Conservation (phyloP, 2,888 invertebrate species). For the Phasia obesa region DNA sequence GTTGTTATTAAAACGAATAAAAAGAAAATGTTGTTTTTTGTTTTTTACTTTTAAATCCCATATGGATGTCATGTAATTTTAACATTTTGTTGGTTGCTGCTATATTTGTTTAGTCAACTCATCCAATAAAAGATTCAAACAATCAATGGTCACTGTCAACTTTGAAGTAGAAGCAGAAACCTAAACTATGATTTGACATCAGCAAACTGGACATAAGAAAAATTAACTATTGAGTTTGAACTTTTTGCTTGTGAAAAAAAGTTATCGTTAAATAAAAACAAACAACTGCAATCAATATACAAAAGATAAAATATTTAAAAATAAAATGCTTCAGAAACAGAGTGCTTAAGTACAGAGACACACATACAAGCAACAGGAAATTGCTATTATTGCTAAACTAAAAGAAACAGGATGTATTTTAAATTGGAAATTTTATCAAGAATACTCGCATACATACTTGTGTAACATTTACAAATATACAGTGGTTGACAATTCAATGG, state of each 20-base stretch:
- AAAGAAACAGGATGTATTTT: slow-evolving; percentile 38
- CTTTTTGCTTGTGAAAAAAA: neutral
- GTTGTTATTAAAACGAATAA: neutral
- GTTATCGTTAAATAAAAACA: neutral
- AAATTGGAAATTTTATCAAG: slow-evolving; percentile 48
- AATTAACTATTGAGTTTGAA: slow-evolving; percentile 37
- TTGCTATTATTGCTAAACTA: slow-evolving; percentile 37
- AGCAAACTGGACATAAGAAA: slow-evolving; percentile 33
- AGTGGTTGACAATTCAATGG: too few relatives aligned
- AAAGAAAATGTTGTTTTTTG: neutral
- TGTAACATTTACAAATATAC: too few relatives aligned
- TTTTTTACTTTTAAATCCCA: slow-evolving; percentile 12
- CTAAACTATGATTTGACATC: slow-evolving; percentile 50
- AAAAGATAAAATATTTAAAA: slow-evolving; percentile 10
- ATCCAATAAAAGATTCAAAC: slow-evolving; percentile 40
- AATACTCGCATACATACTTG: too few relatives aligned
- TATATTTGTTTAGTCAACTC: slow-evolving; percentile 16
- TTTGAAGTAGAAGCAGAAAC: slow-evolving; percentile 5
- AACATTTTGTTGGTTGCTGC: slow-evolving; percentile 3
- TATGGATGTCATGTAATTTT: slow-evolving; percentile 4
- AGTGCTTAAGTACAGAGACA: neutral
- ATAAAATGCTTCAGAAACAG: neutral
- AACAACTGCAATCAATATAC: neutral
- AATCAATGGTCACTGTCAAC: slow-evolving; percentile 43
- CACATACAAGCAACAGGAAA: slow-evolving; percentile 45